Conservation (phyloP, 1,140 invertebrate species). For the Nixonia krombeini region DNA sequence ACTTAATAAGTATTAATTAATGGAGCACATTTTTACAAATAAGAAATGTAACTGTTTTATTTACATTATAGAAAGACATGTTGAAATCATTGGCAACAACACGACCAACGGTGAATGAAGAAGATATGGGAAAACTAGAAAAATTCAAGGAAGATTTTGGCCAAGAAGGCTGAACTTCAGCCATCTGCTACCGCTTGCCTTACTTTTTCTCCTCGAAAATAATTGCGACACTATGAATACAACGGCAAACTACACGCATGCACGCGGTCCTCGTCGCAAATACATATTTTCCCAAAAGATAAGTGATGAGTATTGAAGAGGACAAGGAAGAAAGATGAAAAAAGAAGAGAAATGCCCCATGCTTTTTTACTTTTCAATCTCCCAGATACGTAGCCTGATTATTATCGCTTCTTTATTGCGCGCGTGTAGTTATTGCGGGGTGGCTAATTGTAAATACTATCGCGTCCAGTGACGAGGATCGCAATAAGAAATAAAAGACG, state of each 20-base stretch:
- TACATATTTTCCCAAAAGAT: background rate
- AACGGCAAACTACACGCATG: slow-evolving; percentile 20
- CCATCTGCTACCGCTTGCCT: slow-evolving; percentile 54
- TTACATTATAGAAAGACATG: slow-evolving; percentile 89
- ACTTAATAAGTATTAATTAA: too few relatives aligned
- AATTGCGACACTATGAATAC: slow-evolving; percentile 22
- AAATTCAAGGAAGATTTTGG: slow-evolving; percentile 99
- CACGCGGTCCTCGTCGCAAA: slow-evolving; percentile 16
- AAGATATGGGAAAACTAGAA: slow-evolving; percentile 94
- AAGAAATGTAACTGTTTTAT: slow-evolving; percentile 1
- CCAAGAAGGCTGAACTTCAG: slow-evolving; percentile 89
- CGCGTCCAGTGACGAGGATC: slow-evolving; percentile 2
- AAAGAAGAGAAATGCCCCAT: slow-evolving; percentile 4
- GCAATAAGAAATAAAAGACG: slow-evolving; percentile 15
- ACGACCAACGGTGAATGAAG: slow-evolving; percentile 98
- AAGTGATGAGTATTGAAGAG: too few relatives aligned
- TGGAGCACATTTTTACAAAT: background rate
- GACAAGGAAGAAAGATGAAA: slow-evolving; percentile 7
- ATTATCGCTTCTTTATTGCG: slow-evolving; percentile 1
- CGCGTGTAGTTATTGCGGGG: slow-evolving; percentile 18
- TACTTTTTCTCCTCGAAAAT: slow-evolving; percentile 50
- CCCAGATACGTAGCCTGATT: too few relatives aligned
- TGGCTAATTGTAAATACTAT: slow-evolving; percentile 1
- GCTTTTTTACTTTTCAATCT: slow-evolving; percentile 24
- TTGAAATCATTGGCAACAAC: slow-evolving; percentile 90